phyloP scores from a whole-genome alignment of 2,888 invertebrate species.

The Ornithoptera alexandrae region DNA sequence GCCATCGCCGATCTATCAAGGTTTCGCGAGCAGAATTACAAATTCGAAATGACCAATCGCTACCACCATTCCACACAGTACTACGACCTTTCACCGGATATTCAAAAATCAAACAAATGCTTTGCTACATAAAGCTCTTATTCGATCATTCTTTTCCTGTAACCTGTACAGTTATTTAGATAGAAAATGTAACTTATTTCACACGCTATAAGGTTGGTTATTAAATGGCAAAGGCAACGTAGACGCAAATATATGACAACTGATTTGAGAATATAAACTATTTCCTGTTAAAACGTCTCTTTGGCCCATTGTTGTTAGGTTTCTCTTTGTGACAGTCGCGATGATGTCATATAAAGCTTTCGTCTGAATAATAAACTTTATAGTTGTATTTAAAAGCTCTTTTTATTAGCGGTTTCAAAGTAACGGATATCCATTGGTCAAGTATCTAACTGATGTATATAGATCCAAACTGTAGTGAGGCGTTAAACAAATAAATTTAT shows the following conservation, averaged over 20 bases:
- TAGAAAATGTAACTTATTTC: constrained; percentile 37
- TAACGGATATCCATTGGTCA: constrained; percentile 19
- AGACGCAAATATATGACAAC: constrained; percentile 44
- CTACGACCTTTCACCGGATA: constrained; percentile 53
- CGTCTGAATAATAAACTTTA: constrained; percentile 49
- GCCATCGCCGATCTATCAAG: constrained; percentile 74
- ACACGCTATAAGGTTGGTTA: constrained; percentile 35
- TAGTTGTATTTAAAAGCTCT: constrained; percentile 33
- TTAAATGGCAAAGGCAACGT: constrained; percentile 29
- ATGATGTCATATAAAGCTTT: constrained; percentile 64
- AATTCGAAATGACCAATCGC: constrained; percentile 73
- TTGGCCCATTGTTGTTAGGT: constrained; percentile 63
- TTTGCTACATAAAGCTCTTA: constrained; percentile 59
- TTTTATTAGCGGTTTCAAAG: constrained; percentile 22
- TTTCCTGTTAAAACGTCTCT: constrained; percentile 71
- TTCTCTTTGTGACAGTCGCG: constrained; percentile 55
- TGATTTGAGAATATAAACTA: constrained; percentile 73
- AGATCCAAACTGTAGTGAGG: not conserved
- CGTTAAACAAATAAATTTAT: no score
- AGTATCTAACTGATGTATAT: not conserved
- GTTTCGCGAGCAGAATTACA: constrained; percentile 69
- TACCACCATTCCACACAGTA: constrained; percentile 57
- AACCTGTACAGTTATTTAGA: constrained; percentile 14
- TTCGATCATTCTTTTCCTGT: constrained; percentile 35
- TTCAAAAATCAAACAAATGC: constrained; percentile 65